Evolutionary conservation across 2,113 vertebrate genomes (phyloP), one percentile per base, ranked within the genome.

Genomic region (Eublepharis macularius): DNA sequence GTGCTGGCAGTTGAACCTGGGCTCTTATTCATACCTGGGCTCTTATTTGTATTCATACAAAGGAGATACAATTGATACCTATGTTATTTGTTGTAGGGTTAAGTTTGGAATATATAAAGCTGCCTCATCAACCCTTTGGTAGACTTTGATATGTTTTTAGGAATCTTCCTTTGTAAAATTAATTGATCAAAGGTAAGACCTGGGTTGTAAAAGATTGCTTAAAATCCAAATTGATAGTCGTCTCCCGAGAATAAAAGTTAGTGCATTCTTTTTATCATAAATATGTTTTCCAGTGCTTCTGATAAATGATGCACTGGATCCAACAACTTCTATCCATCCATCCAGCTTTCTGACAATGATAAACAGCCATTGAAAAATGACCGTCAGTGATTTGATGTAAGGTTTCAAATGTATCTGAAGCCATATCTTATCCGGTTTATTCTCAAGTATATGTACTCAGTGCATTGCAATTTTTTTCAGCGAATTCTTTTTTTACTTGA

Each of bases 401-500:
- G 88, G 47, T 1, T 90, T 86, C 73, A 81, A 89, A 82, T 74
- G 32, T 16, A 90, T 11, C 19, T 17, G 13, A 16, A 26, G 91
- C 84, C 0, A 49, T 88, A 63, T 49, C 54, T 72, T 74, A 75
- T 4, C 6, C 11, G 11, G 60, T 57, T 26, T 78, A 57, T 79
- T 8, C 16, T 76, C 41, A 86, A 83, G 0, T 74, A 66, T 65
- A 39, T 86, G 43, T n/a, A 4, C 2, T 21, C 69, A 0, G 73
- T 84, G 72, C 45, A 26, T 82, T 88, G 82, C 87, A 81, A 32
- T 63, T 51, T 3, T 69, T 49, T 1, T 65, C 14, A 85, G 26
- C 39, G 17, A 89, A 29, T 83, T 90, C 91, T 81, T 89, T 87
- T 89, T 92, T 63, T 4, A 36, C 76, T 77, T 79, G n/a, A 75